These are phyloP conservation scores for Acanthococcus lagerstroemiae DNA, from an alignment of 2,888 invertebrate genomes.

Conservation along the genomic window DNA sequence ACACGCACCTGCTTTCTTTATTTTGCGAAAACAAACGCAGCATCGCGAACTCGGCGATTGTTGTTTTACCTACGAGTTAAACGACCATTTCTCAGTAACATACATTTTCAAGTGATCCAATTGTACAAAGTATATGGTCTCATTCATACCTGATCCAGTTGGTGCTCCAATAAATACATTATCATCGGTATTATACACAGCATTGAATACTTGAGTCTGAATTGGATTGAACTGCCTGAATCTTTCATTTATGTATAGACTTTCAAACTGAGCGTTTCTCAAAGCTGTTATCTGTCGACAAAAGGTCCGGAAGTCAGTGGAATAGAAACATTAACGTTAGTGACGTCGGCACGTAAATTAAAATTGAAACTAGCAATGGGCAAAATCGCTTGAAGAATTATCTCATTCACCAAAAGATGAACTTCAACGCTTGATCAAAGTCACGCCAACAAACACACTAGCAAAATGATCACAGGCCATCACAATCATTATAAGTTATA, in stretches of 20 bases:
- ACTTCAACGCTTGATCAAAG: too few species aligned
- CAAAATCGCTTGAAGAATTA: too few species aligned
- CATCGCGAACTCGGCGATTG: conserved; percentile 92
- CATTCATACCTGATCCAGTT: conserved; percentile 63
- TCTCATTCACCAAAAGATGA: too few species aligned
- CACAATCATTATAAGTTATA: too few species aligned
- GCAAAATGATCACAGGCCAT: too few species aligned
- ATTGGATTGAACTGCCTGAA: conserved; percentile 96
- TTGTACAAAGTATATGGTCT: too few species aligned
- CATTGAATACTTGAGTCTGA: conserved; percentile 98
- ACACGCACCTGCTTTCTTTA: conserved; percentile 77
- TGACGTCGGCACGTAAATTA: not conserved
- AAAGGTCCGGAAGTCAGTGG: not conserved
- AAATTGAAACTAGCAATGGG: too few species aligned
- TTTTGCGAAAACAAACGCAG: conserved; percentile 70
- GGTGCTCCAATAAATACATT: conserved; percentile 94
- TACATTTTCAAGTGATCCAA: too few species aligned
- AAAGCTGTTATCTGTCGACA: conserved; percentile 76
- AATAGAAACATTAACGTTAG: not conserved
- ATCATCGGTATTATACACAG: conserved; percentile 95
- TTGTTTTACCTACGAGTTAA: conserved; percentile 54
- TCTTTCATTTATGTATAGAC: conserved; percentile 63
- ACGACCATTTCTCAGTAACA: too few species aligned
- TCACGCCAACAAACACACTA: too few species aligned
- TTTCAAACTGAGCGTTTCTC: conserved; percentile 74